Evolutionary conservation across 2,888 invertebrate species (phyloP), one percentile per base, ranked within the genome.

Genomic region (Drosophila fungiperda): DNA sequence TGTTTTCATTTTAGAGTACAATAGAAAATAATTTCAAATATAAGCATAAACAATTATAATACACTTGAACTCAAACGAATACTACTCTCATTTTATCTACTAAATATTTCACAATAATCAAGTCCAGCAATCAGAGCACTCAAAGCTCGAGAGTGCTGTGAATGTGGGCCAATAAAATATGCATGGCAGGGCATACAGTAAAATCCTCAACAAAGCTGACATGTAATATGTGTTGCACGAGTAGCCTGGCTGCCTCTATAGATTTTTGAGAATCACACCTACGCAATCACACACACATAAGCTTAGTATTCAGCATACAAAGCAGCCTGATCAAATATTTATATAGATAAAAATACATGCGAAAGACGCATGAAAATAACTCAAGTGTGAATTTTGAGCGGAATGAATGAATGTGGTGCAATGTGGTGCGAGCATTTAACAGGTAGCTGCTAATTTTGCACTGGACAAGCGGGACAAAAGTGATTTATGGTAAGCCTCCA

Each of bases 151-250:
- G 9, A 4, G 12, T 32, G 15, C 26, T 49, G 32, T 36, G 38
- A 65, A 49, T 54, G 45, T 73, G 29, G 2, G 0, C 38, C 48
- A 54, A 73, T 82, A 62, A 82, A 82, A 82, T 66, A 82, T 80
- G 73, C 68, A 82, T 73, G 76, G 57, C 69, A 62, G 55, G 40
- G 58, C 63, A 53, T 48, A 53, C 67, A 62, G 48, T 36, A 48
- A 74, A 82, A 80, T 82, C 80, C 66, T 65, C 45, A 57, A 57
- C 74, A 83, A 83, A 83, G 76, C 82, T 81, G 82, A 81, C 81
- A 80, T 71, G 67, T 78, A 73, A 76, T 74, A 71, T 70, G 67
- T 62, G 68, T 72, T 67, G 60, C 69, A 40, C 57, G 57, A 33
- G 20, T 38, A 11, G n/a, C 35, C 35, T 53, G n/a, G 15, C 11